Evolutionary conservation across 2,797 vertebrate genomes (phyloP).

Genomic region (Brachyalestes nurse): DNA sequence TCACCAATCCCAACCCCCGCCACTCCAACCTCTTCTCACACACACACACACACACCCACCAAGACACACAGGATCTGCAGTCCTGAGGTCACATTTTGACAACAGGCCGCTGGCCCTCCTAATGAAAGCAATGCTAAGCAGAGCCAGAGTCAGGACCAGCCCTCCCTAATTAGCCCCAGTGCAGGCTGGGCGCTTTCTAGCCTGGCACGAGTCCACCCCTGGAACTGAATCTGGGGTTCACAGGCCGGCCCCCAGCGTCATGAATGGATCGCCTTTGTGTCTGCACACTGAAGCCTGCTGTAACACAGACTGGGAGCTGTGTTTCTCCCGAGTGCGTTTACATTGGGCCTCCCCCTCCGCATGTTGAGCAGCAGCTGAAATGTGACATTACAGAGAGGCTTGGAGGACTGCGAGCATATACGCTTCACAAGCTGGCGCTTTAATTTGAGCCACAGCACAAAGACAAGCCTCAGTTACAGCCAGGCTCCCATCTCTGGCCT

Average conservation of each 20-base stretch:
- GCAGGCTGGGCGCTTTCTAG: slow-evolving; percentile 63
- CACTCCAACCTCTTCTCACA: background rate
- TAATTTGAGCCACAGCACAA: slow-evolving; percentile 55
- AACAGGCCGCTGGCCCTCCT: slow-evolving; percentile 70
- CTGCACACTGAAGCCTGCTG: slow-evolving; percentile 80
- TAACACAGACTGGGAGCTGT: slow-evolving; percentile 76
- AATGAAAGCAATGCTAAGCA: slow-evolving; percentile 68
- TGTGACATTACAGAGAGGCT: slow-evolving; percentile 66
- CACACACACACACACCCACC: slow-evolving; percentile 14
- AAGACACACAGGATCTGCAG: slow-evolving; percentile 43
- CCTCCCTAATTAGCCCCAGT: slow-evolving; percentile 76
- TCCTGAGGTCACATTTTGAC: slow-evolving; percentile 63
- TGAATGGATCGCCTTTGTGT: slow-evolving; percentile 85
- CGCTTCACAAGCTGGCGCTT: slow-evolving; percentile 57
- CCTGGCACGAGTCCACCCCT: slow-evolving; percentile 74
- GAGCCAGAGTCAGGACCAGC: slow-evolving; percentile 64
- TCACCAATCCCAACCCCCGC: background rate
- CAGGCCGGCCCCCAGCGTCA: slow-evolving; percentile 75
- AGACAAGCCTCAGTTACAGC: slow-evolving; percentile 44
- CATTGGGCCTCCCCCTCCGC: slow-evolving; percentile 75
- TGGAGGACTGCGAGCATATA: slow-evolving; percentile 60
- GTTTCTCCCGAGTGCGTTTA: slow-evolving; percentile 78
- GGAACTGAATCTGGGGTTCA: slow-evolving; percentile 80
- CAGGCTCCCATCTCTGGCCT: slow-evolving; percentile 12
- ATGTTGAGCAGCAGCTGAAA: slow-evolving; percentile 73